Percentiles rank a stretch among this genome's conserved stretches.
phyloP scores from a whole-genome alignment of 2,888 invertebrate genomes.

The Bombylius discolor region DNA sequence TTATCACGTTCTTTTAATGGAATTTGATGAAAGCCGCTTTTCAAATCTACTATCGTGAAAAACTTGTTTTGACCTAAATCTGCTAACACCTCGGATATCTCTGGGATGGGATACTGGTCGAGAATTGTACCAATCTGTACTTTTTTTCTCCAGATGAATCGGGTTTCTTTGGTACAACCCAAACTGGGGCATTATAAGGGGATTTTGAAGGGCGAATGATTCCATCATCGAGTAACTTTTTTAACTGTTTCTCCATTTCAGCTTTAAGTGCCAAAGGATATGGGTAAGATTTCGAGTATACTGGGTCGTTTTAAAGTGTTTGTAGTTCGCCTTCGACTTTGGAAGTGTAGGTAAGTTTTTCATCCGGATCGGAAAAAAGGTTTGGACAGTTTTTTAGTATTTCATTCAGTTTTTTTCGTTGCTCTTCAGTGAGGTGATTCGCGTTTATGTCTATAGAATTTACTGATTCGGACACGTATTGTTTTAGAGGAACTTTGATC shows the following conservation, averaged over 20 bases:
- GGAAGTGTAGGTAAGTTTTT: no score
- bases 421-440: no score
- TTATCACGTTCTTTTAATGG: background rate
- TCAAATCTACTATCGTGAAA: constrained; percentile 7
- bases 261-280: constrained; percentile 6
- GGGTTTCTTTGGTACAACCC: background rate
- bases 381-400: no score
- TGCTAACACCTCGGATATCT: constrained; percentile 1
- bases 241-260: constrained; percentile 8
- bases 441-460: no score
- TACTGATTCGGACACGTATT: no score
- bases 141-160: constrained; percentile 5
- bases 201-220: constrained; percentile 13
- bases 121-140: background rate
- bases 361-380: no score
- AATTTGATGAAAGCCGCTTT: constrained; percentile 10
- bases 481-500: no score
- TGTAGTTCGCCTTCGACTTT: no score
- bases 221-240: constrained; percentile 4
- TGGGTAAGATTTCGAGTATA: constrained; percentile 10
- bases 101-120: constrained; percentile 4
- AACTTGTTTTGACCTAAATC: background rate
- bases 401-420: no score
- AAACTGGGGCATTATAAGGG: constrained; percentile 2
- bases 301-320: no score